These are phyloP conservation scores for Empidonax traillii DNA, from an alignment of 2,113 vertebrate species.

Conservation along the genomic window DNA sequence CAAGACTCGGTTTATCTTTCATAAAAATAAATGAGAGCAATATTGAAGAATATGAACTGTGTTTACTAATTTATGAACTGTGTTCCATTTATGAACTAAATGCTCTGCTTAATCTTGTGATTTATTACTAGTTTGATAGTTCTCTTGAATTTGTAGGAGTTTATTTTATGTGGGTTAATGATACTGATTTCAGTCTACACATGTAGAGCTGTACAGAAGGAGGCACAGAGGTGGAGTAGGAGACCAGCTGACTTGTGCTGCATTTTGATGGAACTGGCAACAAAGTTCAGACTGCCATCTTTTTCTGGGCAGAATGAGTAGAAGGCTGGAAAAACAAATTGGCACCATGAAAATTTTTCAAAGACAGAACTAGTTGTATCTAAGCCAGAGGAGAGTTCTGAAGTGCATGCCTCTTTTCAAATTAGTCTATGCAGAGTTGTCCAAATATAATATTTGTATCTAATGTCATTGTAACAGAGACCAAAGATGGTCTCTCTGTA, in stretches of 20 bases:
- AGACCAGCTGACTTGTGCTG: not conserved
- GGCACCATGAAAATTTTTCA: not conserved
- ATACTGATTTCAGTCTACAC: not conserved
- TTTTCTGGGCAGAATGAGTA: not conserved
- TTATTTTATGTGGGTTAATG: not conserved
- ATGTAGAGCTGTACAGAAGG: not conserved
- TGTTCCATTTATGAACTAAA: not conserved
- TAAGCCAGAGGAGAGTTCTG: not conserved
- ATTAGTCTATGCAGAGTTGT: not conserved
- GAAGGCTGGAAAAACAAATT: not conserved
- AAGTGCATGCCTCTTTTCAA: not conserved
- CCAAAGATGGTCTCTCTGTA: not conserved
- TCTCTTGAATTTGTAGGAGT: not conserved
- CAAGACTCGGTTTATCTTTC: not conserved
- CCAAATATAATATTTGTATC: constrained; percentile 16
- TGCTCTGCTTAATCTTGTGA: not conserved
- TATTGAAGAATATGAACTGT: not conserved
- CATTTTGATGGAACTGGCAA: not conserved
- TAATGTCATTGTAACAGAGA: not conserved
- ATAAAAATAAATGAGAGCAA: not conserved
- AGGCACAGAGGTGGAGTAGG: not conserved
- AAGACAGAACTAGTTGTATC: not conserved
- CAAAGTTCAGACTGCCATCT: not conserved
- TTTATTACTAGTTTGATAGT: not conserved
- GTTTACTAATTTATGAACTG: not conserved